Evolutionary conservation across 2,797 vertebrate genomes (phyloP).

Genomic region (Knipowitschia caucasica): DNA sequence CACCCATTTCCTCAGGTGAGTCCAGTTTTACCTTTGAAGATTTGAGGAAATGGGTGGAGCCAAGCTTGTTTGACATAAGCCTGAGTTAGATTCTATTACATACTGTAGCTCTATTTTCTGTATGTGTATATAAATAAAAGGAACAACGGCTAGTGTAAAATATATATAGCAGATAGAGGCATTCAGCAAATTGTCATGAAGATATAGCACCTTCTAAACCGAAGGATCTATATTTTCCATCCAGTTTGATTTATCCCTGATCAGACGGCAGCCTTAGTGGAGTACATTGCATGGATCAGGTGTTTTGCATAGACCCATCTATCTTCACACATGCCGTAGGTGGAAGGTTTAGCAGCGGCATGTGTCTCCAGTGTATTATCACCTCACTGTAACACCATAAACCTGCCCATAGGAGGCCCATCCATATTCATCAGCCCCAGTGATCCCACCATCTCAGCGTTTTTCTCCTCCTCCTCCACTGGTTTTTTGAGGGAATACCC

Average conservation of each 20-base stretch:
- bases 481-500: slow-evolving; percentile 64
- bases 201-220: neutral
- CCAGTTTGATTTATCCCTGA: neutral
- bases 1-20: too few species aligned
- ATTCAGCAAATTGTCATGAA: neutral
- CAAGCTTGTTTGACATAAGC: too few species aligned
- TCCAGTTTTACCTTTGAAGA: too few species aligned
- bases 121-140: too few species aligned
- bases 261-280: neutral
- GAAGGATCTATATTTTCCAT: neutral
- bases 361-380: slow-evolving; percentile 21
- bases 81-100: too few species aligned
- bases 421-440: slow-evolving; percentile 46
- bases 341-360: neutral
- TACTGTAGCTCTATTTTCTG: too few species aligned
- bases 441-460: slow-evolving; percentile 21
- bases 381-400: slow-evolving; percentile 34
- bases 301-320: neutral
- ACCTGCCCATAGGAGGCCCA: slow-evolving; percentile 20
- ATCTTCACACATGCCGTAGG: slow-evolving; percentile 5
- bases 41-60: too few species aligned
- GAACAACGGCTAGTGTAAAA: neutral
- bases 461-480: slow-evolving; percentile 17
- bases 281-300: neutral
- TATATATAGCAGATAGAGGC: neutral